A percentile compares a stretch with the other conserved stretches of the same genome.
phyloP scores from a whole-genome alignment of 2,797 vertebrate genomes.

The Chrosomus eos region DNA sequence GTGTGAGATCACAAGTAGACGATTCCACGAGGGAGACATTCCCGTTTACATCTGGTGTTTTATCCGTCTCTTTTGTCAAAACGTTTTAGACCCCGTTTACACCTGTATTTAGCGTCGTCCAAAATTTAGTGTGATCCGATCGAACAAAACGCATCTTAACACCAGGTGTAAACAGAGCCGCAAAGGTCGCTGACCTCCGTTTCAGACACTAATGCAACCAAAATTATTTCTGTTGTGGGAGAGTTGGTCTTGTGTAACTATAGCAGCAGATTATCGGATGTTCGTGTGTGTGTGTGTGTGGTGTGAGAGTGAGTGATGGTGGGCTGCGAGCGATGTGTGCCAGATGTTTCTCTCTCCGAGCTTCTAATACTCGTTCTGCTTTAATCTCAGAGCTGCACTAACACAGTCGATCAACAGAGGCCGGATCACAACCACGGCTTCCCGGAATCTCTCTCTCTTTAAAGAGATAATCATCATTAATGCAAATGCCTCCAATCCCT shows the following conservation, averaged over 20 bases:
- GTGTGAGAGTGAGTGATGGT: constrained; percentile 27
- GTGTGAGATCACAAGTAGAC: too few species aligned
- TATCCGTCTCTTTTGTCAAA: too few species aligned
- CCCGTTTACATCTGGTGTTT: too few species aligned
- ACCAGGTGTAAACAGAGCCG: too few species aligned
- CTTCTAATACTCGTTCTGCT: constrained; percentile 42
- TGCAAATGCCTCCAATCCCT: constrained; percentile 62
- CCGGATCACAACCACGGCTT: constrained; percentile 56
- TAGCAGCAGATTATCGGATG: constrained; percentile 36
- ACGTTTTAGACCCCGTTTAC: too few species aligned
- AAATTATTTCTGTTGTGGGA: constrained; percentile 32
- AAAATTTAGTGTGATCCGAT: too few species aligned
- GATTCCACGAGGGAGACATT: too few species aligned
- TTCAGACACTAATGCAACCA: constrained; percentile 8
- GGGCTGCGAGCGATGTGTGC: neutral
- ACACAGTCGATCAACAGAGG: constrained; percentile 15
- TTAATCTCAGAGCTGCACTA: constrained; percentile 50
- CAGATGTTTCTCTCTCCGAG: constrained; percentile 57
- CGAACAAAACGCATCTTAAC: too few species aligned
- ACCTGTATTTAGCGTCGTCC: too few species aligned
- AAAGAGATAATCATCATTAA: constrained; percentile 66
- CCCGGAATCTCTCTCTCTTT: constrained; percentile 48
- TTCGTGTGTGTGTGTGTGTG: constrained; percentile 26
- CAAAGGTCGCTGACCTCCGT: neutral
- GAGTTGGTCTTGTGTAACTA: constrained; percentile 40